Percentiles rank a stretch among this genome's conserved stretches.
These are phyloP conservation scores for Echiichthys vipera DNA, from an alignment of 2,797 vertebrate genomes.

Conservation along the genomic window DNA sequence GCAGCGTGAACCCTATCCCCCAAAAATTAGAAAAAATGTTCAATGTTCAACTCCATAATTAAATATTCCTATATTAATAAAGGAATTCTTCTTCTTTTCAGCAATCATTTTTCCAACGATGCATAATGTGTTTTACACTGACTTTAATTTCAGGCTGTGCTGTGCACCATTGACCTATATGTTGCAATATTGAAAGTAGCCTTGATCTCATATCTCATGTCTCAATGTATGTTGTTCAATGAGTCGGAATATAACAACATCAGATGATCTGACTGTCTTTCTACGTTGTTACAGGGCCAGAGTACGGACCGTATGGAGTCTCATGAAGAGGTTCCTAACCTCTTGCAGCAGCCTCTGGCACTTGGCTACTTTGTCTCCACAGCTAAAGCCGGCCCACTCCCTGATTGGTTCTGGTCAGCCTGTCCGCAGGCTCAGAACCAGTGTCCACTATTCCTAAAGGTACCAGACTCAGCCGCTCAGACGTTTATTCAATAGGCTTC, in stretches of 20 bases:
- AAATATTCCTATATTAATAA: too few species aligned
- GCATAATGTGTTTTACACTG: too few species aligned
- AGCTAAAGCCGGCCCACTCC: slow-evolving; percentile 96
- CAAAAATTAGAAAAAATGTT: too few species aligned
- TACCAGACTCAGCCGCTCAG: slow-evolving; percentile 60
- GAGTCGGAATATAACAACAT: neutral
- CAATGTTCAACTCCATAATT: too few species aligned
- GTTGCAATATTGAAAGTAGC: neutral
- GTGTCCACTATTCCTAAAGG: slow-evolving; percentile 99
- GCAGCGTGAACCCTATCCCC: too few species aligned
- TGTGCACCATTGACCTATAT: neutral
- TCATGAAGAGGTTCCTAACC: slow-evolving; percentile 96
- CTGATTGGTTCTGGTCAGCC: slow-evolving; percentile 99
- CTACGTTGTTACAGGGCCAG: slow-evolving; percentile 87
- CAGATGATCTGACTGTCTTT: neutral
- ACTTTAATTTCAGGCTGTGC: neutral
- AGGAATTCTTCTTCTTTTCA: too few species aligned
- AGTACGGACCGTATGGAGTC: slow-evolving; percentile 96
- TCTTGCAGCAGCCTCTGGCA: slow-evolving; percentile 97
- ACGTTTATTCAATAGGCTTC: neutral
- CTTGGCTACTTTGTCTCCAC: slow-evolving; percentile 98
- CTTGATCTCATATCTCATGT: neutral
- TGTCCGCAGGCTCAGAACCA: slow-evolving; percentile 99
- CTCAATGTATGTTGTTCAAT: neutral
- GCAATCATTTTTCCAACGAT: too few species aligned